Evolutionary conservation across 2,113 vertebrate species (phyloP).

Genomic region (Xenopus borealis): DNA sequence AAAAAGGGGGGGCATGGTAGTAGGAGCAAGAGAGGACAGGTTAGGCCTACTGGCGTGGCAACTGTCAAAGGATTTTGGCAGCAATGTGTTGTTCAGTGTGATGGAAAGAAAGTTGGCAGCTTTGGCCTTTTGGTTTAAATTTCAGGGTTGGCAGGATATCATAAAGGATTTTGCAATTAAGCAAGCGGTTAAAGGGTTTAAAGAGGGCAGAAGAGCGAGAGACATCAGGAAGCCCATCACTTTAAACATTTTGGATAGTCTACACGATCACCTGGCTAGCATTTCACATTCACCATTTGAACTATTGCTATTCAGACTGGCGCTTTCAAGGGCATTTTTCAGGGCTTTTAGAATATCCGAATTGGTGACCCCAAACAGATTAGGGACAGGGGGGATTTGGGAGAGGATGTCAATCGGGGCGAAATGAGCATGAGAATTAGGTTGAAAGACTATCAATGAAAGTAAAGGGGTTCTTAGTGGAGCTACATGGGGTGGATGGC

Average conservation of each 20-base stretch:
- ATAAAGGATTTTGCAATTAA: not conserved
- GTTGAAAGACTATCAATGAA: too few species aligned
- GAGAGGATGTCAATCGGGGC: not conserved
- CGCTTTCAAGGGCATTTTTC: not conserved
- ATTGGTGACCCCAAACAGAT: too few species aligned
- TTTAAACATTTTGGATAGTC: too few species aligned
- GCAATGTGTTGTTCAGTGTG: not conserved
- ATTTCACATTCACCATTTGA: not conserved
- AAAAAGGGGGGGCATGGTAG: too few species aligned
- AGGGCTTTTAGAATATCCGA: not conserved
- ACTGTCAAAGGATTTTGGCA: too few species aligned
- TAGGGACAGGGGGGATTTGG: not conserved
- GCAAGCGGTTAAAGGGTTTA: not conserved
- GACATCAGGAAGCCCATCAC: too few species aligned
- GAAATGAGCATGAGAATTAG: not conserved
- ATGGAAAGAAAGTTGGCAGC: not conserved
- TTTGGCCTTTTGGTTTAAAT: not conserved
- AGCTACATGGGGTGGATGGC: too few species aligned
- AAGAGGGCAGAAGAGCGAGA: not conserved
- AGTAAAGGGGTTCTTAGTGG: too few species aligned
- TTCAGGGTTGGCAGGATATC: not conserved
- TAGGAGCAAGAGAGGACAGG: too few species aligned
- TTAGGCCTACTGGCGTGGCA: too few species aligned
- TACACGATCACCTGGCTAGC: not conserved
- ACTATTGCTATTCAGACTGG: not conserved